Percentiles rank a stretch among this genome's conserved stretches.
Evolutionary conservation across 2,888 invertebrate genomes (phyloP).

Genomic region (Lithosia quadra): DNA sequence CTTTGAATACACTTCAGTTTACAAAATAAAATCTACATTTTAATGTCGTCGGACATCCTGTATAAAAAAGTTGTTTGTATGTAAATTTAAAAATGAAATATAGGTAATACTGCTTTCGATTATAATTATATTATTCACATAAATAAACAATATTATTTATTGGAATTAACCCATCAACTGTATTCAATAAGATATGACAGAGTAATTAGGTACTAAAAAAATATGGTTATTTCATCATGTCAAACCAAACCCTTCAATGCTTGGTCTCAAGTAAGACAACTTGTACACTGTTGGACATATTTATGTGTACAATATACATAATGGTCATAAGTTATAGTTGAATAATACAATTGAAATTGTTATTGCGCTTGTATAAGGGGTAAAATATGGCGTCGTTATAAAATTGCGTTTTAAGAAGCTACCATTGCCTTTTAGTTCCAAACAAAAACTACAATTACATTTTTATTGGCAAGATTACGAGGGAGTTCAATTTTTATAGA

Average conservation of each 20-base stretch:
- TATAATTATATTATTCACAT: too few relatives aligned
- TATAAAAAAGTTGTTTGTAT: not conserved
- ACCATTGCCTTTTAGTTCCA: conserved; percentile 5
- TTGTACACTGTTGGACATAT: conserved; percentile 10
- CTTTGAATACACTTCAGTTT: too few relatives aligned
- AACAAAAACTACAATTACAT: conserved; percentile 17
- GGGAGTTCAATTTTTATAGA: not conserved
- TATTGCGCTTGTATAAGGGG: conserved; percentile 1
- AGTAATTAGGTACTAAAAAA: too few relatives aligned
- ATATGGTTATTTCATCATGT: not conserved
- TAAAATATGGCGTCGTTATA: conserved; percentile 18
- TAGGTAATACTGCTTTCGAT: not conserved
- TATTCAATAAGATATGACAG: too few relatives aligned
- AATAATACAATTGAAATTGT: conserved; percentile 10
- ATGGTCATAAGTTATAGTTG: conserved; percentile 6
- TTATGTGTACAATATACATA: conserved; percentile 11
- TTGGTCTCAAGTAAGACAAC: not conserved
- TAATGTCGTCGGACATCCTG: too few relatives aligned
- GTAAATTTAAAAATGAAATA: not conserved
- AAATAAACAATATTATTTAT: not conserved
- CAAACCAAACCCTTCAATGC: conserved; percentile 9
- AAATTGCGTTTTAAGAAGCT: not conserved
- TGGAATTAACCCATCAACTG: not conserved
- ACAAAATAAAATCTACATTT: too few relatives aligned
- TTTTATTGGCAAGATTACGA: conserved; percentile 13